Evolutionary conservation across 2,113 vertebrate genomes (phyloP).

Genomic region (Sturnus vulgaris): DNA sequence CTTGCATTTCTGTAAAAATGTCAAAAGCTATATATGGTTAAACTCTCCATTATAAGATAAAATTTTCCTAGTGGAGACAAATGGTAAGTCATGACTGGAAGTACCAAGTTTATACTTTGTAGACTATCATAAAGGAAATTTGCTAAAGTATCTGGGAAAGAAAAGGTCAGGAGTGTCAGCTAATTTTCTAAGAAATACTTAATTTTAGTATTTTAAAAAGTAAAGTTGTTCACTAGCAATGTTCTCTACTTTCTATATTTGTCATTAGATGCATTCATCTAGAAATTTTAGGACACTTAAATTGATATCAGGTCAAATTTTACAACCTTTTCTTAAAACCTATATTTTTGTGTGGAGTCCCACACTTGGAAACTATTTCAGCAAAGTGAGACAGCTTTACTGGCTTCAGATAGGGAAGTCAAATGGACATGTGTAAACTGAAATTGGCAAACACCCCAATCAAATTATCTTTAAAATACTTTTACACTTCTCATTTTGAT

Average conservation of each 20-base stretch:
- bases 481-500: constrained; percentile 23
- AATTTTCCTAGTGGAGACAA: background rate
- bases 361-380: background rate
- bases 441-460: background rate
- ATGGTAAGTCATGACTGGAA: background rate
- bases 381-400: background rate
- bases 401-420: background rate
- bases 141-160: background rate
- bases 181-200: constrained; percentile 23
- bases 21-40: background rate
- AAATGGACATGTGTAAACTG: background rate
- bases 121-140: background rate
- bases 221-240: background rate
- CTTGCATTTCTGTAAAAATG: background rate
- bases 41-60: background rate
- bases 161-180: background rate
- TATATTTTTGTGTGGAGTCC: background rate
- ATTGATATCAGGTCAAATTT: background rate
- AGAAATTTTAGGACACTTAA: background rate
- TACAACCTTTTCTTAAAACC: background rate
- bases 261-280: background rate
- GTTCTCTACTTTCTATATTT: background rate
- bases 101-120: background rate
- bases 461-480: background rate
- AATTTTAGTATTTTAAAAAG: background rate